Conservation (phyloP, 2,797 vertebrate genomes). For the Babyrousa celebensis region DNA sequence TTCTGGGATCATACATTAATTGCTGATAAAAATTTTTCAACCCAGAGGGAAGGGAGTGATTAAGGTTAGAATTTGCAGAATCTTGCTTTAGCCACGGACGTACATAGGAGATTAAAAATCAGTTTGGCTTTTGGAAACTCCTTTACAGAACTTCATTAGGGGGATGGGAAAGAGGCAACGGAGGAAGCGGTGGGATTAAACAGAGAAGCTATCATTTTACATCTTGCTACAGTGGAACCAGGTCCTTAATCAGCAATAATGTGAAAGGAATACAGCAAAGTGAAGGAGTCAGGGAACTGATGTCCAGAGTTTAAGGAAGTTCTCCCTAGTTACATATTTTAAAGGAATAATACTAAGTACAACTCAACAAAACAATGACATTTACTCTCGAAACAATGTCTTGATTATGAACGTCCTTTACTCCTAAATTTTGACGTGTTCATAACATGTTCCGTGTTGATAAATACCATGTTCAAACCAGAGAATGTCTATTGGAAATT, state of each 20-base stretch:
- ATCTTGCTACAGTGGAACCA: neutral
- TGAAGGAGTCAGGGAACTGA: neutral
- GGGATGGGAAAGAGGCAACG: neutral
- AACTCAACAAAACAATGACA: neutral
- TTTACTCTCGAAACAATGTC: constrained; percentile 45
- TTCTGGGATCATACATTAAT: neutral
- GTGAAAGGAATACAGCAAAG: neutral
- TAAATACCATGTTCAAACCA: neutral
- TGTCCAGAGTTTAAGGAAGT: neutral
- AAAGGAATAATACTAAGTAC: neutral
- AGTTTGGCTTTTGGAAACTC: constrained; percentile 14
- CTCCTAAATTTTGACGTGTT: neutral
- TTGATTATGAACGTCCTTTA: constrained; percentile 1
- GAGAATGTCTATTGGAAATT: constrained; percentile 16
- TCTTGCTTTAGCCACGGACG: neutral
- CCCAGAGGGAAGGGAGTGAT: neutral
- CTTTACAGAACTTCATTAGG: neutral
- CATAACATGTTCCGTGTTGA: neutral
- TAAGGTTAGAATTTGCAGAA: neutral
- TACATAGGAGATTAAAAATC: neutral
- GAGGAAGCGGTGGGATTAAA: neutral
- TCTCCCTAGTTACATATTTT: neutral
- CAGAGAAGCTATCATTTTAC: neutral
- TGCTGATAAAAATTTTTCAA: neutral
- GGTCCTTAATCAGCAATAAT: neutral